A percentile compares a stretch with the other conserved stretches of the same genome.
Evolutionary conservation across 1,140 invertebrate species (phyloP).

Genomic region (Pseudomyrmex dendroicus): DNA sequence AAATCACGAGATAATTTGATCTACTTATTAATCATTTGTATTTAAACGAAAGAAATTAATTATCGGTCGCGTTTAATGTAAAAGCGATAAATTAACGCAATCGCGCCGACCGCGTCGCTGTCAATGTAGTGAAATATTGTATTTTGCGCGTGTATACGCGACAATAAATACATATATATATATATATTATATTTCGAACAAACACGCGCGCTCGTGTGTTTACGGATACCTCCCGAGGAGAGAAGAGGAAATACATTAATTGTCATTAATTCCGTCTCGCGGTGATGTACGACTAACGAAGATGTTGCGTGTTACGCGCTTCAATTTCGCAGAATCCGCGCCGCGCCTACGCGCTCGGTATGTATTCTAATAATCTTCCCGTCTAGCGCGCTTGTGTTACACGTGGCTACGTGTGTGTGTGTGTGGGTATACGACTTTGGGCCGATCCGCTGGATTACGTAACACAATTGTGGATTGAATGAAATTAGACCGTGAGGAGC

Average conservation of each 20-base stretch:
- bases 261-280: constrained; percentile 60
- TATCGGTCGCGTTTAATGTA: not conserved
- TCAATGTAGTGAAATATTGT: too few relatives aligned
- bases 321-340: constrained; percentile 7
- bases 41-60: not conserved
- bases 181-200: not conserved
- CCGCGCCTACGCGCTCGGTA: not conserved
- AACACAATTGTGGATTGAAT: constrained; percentile 50
- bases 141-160: not conserved
- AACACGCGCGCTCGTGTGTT: constrained; percentile 5
- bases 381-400: constrained; percentile 6
- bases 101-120: too few relatives aligned
- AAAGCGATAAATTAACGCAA: not conserved
- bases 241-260: constrained; percentile 47
- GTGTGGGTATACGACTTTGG: constrained; percentile 3
- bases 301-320: constrained; percentile 36
- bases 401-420: not conserved
- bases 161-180: not conserved
- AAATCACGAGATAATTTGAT: too few relatives aligned
- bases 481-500: constrained; percentile 45
- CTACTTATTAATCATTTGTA: too few relatives aligned
- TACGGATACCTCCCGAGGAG: not conserved
- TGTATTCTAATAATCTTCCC: constrained; percentile 16
- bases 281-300: constrained; percentile 36
- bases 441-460: constrained; percentile 36